Conservation (phyloP, 2,797 vertebrate species). For the Danio kyathit region DNA sequence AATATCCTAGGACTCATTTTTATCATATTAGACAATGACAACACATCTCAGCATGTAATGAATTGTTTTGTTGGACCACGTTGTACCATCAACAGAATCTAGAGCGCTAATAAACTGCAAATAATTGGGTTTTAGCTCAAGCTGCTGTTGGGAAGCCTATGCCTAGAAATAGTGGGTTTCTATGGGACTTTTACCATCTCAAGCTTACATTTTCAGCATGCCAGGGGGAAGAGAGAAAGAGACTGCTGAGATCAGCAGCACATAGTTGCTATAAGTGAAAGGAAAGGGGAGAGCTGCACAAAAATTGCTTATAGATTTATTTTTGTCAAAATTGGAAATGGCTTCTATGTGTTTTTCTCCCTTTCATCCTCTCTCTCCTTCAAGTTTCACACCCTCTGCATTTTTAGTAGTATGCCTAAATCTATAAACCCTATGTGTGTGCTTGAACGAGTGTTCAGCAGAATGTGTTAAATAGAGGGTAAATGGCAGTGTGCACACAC, state of each 20-base stretch:
- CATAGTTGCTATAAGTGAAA: conserved; percentile 64
- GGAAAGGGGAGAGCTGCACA: conserved; percentile 54
- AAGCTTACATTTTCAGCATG: conserved; percentile 47
- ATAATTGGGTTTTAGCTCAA: conserved; percentile 35
- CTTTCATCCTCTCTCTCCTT: conserved; percentile 28
- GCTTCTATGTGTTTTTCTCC: conserved; percentile 47
- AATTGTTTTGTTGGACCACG: conserved; percentile 5
- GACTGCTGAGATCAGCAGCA: conserved; percentile 76
- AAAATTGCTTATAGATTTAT: conserved; percentile 72
- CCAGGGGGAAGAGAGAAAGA: conserved; percentile 53
- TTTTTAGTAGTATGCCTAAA: conserved; percentile 59
- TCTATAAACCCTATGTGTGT: conserved; percentile 36
- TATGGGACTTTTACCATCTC: conserved; percentile 32
- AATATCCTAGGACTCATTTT: not conserved
- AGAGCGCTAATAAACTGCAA: conserved; percentile 43
- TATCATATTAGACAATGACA: not conserved
- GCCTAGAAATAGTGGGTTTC: conserved; percentile 55
- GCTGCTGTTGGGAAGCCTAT: conserved; percentile 41
- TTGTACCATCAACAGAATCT: conserved; percentile 11
- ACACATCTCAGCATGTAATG: not conserved
- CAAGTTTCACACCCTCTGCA: conserved; percentile 56
- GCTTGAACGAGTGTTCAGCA: conserved; percentile 6
- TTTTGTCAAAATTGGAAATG: conserved; percentile 68
- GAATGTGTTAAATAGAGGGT: conserved; percentile 48
- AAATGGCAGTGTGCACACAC: conserved; percentile 40